Percentiles rank a stretch among this genome's conserved stretches.
Evolutionary conservation across 2,797 vertebrate species (phyloP).

Genomic region (Lycodopsis pacificus): DNA sequence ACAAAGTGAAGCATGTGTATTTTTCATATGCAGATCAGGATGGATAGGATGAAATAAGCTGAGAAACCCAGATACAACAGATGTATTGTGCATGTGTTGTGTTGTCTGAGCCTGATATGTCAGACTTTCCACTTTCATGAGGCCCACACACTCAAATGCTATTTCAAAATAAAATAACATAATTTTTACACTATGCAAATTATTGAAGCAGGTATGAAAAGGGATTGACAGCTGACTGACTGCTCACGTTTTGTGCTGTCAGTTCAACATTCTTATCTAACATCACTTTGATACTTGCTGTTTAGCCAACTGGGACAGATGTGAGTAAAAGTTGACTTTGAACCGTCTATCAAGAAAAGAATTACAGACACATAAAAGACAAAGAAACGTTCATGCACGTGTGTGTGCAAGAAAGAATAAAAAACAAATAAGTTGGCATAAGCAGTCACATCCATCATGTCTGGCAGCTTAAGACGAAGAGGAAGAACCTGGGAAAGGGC

Average conservation of each 20-base stretch:
- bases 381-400: not conserved
- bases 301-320: conserved; percentile 6
- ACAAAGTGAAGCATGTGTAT: conserved; percentile 8
- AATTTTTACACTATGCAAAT: not conserved
- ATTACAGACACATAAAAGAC: too few relatives aligned
- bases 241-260: conserved; percentile 15
- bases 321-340: conserved; percentile 12
- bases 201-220: conserved; percentile 6
- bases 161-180: not conserved
- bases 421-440: not conserved
- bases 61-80: conserved; percentile 13
- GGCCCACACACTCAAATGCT: conserved; percentile 6
- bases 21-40: conserved; percentile 32
- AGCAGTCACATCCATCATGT: not conserved
- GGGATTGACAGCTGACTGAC: conserved; percentile 36
- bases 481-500: not conserved
- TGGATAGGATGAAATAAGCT: conserved; percentile 17
- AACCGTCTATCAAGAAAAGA: not conserved
- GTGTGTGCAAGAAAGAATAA: not conserved
- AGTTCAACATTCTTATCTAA: conserved; percentile 19
- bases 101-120: not conserved
- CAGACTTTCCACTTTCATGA: conserved; percentile 1
- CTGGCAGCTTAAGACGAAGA: not conserved
- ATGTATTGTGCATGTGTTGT: not conserved
- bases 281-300: conserved; percentile 9